Conservation (phyloP, 2,797 vertebrate species). For the Triplophysa bombifrons region DNA sequence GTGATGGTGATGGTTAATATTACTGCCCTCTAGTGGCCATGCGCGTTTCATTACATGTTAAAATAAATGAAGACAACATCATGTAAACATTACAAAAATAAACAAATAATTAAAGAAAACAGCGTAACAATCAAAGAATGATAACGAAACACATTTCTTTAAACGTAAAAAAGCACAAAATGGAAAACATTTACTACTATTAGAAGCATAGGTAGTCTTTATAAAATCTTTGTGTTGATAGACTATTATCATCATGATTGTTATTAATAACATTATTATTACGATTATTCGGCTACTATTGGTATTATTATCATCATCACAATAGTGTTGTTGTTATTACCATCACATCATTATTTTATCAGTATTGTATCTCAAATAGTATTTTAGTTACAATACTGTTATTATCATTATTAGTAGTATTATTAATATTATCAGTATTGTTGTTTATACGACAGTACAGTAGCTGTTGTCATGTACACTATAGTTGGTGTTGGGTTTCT, state of each 20-base stretch:
- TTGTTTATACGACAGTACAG: not conserved
- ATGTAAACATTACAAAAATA: not conserved
- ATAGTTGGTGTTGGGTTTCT: conserved; percentile 46
- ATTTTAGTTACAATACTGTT: no score
- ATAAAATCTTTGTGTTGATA: no score
- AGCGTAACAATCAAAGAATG: not conserved
- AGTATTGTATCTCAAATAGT: no score
- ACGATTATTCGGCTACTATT: no score
- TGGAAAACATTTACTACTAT: not conserved
- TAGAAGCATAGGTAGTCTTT: not conserved
- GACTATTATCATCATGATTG: no score
- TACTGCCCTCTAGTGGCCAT: conserved; percentile 56
- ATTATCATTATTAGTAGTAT: not conserved
- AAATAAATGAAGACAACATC: not conserved
- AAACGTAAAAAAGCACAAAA: not conserved
- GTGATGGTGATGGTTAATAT: not conserved
- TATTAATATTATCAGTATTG: not conserved
- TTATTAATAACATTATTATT: no score
- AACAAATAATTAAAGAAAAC: not conserved
- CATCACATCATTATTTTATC: no score
- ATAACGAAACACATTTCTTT: not conserved
- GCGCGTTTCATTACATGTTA: not conserved
- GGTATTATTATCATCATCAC: no score
- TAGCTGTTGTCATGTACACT: not conserved
- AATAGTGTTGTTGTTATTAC: no score